phyloP scores from a whole-genome alignment of 2,888 invertebrate genomes.

The Agrilus cyanescens region DNA sequence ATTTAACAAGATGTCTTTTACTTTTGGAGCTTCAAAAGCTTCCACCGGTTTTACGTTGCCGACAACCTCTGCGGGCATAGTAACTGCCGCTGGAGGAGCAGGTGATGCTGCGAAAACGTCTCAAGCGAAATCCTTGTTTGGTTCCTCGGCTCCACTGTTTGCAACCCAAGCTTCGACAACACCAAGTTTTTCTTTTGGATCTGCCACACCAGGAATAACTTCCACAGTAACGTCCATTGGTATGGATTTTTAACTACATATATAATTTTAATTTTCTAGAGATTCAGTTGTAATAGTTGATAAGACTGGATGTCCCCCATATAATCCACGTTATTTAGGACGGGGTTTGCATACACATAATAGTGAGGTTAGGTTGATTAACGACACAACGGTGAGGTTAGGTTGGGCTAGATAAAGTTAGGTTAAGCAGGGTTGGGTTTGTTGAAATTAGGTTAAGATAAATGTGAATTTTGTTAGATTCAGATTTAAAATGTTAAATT shows the following conservation, averaged over 20 bases:
- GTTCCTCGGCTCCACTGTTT: slow-evolving; percentile 5
- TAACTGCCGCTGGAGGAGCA: slow-evolving; percentile 4
- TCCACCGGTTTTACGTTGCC: slow-evolving; percentile 30
- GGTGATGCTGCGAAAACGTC: slow-evolving; percentile 14
- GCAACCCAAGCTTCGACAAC: slow-evolving; percentile 7
- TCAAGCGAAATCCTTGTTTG: slow-evolving; percentile 12
- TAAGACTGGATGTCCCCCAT: too few species aligned
- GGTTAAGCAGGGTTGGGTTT: too few species aligned
- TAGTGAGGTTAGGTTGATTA: too few species aligned
- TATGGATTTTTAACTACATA: not conserved
- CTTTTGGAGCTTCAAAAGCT: slow-evolving; percentile 23
- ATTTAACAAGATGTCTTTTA: slow-evolving; percentile 23
- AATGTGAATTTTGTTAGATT: too few species aligned
- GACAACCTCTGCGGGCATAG: slow-evolving; percentile 22
- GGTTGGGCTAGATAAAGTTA: too few species aligned
- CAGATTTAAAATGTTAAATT: too few species aligned
- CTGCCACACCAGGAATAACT: slow-evolving; percentile 2
- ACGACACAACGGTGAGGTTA: too few species aligned
- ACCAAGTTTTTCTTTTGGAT: slow-evolving; percentile 14
- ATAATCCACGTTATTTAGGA: too few species aligned
- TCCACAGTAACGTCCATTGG: not conserved
- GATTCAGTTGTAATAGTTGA: not conserved
- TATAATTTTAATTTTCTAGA: not conserved
- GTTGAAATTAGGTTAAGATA: too few species aligned
- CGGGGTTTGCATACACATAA: too few species aligned